Evolutionary conservation across 2,113 vertebrate species (phyloP).

Genomic region (Tursiops truncatus): DNA sequence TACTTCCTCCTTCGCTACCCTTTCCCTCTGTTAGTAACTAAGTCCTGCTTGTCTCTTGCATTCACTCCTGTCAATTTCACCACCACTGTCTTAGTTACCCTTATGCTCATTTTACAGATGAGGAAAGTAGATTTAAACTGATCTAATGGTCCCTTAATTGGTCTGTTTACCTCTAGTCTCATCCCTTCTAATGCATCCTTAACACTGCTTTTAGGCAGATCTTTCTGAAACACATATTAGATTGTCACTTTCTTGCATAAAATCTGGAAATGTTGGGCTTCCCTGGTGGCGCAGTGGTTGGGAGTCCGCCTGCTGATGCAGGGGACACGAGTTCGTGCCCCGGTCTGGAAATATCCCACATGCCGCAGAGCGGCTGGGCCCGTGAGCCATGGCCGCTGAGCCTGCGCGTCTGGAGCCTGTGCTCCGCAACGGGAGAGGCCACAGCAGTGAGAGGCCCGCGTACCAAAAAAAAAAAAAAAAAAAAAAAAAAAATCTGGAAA

Average conservation of each 20-base stretch:
- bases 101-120: not conserved
- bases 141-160: not conserved
- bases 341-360: too few species aligned
- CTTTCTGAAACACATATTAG: not conserved
- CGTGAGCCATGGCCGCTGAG: too few species aligned
- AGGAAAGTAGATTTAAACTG: constrained; percentile 17
- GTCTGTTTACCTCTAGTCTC: not conserved
- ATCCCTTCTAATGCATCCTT: constrained; percentile 17
- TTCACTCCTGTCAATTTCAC: not conserved
- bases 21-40: not conserved
- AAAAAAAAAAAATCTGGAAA: not conserved
- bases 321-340: too few species aligned
- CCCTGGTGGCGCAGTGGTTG: too few species aligned
- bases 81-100: not conserved
- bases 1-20: not conserved
- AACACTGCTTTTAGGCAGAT: constrained; percentile 12
- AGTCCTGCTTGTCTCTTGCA: not conserved
- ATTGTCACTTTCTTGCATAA: constrained; percentile 8
- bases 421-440: too few species aligned
- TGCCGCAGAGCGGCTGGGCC: too few species aligned
- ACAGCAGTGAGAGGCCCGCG: too few species aligned
- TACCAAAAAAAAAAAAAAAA: not conserved
- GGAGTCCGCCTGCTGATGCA: too few species aligned
- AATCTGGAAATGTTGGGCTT: not conserved
- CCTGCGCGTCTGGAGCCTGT: too few species aligned